Percentiles rank a stretch among this genome's conserved stretches.
These are phyloP conservation scores for Catharus minimus DNA, from an alignment of 2,113 vertebrate species.

Conservation along the genomic window DNA sequence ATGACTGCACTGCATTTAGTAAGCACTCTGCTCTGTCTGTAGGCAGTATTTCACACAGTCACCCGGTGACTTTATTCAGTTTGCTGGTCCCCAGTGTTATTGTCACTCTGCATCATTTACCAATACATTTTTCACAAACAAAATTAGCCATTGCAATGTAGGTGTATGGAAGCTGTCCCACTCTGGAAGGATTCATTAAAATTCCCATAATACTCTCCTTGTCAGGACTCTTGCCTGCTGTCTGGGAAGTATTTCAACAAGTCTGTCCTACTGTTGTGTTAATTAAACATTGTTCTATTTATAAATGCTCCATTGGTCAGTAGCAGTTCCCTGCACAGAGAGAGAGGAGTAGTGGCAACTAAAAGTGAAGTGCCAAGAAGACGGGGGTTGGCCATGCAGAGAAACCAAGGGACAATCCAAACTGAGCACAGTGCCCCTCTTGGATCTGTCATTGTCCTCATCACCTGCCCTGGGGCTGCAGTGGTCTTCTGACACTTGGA, in stretches of 20 bases:
- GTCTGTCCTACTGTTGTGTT: slow-evolving; percentile 69
- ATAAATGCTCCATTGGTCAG: slow-evolving; percentile 57
- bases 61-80: slow-evolving; percentile 33
- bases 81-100: background rate
- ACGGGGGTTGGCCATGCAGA: background rate
- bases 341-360: background rate
- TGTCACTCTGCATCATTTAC: slow-evolving; percentile 40
- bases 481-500: background rate
- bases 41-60: slow-evolving; percentile 40
- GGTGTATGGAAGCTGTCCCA: slow-evolving; percentile 50
- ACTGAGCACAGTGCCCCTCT: background rate
- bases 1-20: slow-evolving; percentile 1
- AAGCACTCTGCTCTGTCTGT: slow-evolving; percentile 6
- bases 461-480: background rate
- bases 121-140: slow-evolving; percentile 53
- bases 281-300: slow-evolving; percentile 70
- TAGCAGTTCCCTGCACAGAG: slow-evolving; percentile 28
- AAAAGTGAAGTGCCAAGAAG: slow-evolving; percentile 48
- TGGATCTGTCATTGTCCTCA: background rate
- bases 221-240: slow-evolving; percentile 62
- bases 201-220: slow-evolving; percentile 61
- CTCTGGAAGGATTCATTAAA: slow-evolving; percentile 62
- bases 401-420: background rate
- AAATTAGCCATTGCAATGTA: slow-evolving; percentile 54
- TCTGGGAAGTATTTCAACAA: slow-evolving; percentile 71